phyloP scores from a whole-genome alignment of 2,888 invertebrate genomes.

The Zhengitettix transpicula region DNA sequence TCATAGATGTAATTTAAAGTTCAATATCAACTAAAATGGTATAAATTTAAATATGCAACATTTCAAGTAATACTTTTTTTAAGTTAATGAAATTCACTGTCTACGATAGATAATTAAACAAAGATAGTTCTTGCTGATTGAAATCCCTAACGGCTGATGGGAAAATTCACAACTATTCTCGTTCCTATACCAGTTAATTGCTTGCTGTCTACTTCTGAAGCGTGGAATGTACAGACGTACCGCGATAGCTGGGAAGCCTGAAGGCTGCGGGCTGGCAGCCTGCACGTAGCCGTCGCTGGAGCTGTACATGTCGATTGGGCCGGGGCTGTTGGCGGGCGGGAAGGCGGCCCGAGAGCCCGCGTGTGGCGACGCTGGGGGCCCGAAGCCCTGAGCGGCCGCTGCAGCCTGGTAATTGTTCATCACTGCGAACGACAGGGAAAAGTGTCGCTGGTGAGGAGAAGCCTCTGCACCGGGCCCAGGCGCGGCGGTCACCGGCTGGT shows the following conservation, averaged over 20 bases:
- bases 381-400: constrained; percentile 53
- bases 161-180: no score
- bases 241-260: constrained; percentile 85
- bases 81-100: no score
- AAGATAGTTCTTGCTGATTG: no score
- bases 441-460: constrained; percentile 1
- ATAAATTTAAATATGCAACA: no score
- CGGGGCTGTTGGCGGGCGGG: constrained; percentile 82
- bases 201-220: no score
- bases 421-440: constrained; percentile 40
- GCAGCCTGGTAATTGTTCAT: constrained; percentile 90
- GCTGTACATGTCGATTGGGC: constrained; percentile 79
- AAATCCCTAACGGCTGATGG: no score
- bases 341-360: constrained; percentile 54
- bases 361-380: constrained; percentile 71
- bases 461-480: not conserved
- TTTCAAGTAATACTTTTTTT: no score
- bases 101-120: no score
- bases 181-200: no score
- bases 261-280: constrained; percentile 90
- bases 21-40: no score
- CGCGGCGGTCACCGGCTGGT: constrained; percentile 4
- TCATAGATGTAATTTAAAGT: no score
- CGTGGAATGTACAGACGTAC: constrained; percentile 45
- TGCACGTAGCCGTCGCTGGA: constrained; percentile 85